Evolutionary conservation across 1,140 invertebrate species (phyloP).

Genomic region (Campoletis sonorensis): DNA sequence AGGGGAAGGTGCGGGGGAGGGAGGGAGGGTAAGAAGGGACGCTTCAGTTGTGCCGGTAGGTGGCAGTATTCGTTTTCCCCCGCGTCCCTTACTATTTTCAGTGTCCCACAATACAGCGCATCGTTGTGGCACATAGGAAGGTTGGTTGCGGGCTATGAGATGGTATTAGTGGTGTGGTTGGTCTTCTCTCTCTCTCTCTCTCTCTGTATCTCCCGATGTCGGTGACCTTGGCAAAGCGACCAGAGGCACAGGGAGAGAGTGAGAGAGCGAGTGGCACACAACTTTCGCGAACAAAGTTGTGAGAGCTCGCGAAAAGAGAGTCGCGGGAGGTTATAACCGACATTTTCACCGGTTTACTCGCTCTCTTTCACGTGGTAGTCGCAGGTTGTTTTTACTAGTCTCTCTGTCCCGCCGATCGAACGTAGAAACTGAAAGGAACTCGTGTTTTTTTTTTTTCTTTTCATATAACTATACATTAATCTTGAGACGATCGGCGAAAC

Average conservation of each 20-base stretch:
- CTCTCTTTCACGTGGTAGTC: neutral
- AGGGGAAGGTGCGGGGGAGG: neutral
- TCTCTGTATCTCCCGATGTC: conserved; percentile 15
- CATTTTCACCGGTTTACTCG: conserved; percentile 37
- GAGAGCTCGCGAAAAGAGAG: conserved; percentile 18
- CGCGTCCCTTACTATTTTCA: neutral
- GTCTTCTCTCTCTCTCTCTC: neutral
- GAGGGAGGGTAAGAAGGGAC: neutral
- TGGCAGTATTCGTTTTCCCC: neutral
- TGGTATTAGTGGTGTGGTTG: conserved; percentile 18
- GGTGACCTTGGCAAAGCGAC: conserved; percentile 39
- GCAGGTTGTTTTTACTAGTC: conserved; percentile 41
- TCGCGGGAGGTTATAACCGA: conserved; percentile 21
- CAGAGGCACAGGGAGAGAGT: conserved; percentile 1
- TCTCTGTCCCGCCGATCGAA: conserved; percentile 33
- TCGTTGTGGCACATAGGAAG: neutral
- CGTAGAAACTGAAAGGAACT: conserved; percentile 59
- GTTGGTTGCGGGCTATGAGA: neutral
- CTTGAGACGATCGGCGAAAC: conserved; percentile 70
- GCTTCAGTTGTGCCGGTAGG: conserved; percentile 20
- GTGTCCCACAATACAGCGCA: conserved; percentile 16
- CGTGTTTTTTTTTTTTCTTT: too few relatives aligned
- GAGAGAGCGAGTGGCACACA: neutral
- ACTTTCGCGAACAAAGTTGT: conserved; percentile 44
- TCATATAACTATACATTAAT: conserved; percentile 21